Base-by-base conservation (phyloP, 92 coral and sea anemone species). In the Porites rus region DNA sequence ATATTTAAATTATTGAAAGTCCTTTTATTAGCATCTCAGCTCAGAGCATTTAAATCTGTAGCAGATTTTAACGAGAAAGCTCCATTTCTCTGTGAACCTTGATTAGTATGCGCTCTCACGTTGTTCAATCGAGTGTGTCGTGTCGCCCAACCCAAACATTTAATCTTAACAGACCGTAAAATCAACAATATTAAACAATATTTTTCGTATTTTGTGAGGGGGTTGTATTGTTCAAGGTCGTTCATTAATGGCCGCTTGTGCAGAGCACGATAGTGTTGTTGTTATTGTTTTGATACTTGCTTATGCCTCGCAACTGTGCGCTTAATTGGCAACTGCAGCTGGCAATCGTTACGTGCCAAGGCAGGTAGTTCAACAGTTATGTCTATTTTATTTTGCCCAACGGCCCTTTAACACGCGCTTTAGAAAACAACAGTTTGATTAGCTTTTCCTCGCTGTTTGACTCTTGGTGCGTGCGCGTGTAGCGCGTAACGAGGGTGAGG, bases 101-200 rank as follows among this genome's bases (percentile, higher is more conserved):
- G 19, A 85, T 85, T 85, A 85, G 76, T 85, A 85, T 85, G 88
- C 81, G 83, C 75, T 92, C 95, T 64, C 95, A 92, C 95, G 95
- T 69, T 52, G 93, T 43, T 89, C 85, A 92, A 25, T 72, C 78
- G 74, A 81, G 86, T 79, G 93, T 85, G 61, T 59, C 92, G 64
- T 71, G n/a, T 62, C 21, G 69, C 12, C 3, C 21, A 69, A 70
- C 69, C 58, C 76, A 69, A 81, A 70, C 86, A 81, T 8, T 38
- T 18, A 31, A 25, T 19, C 12, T 12, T 66, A 56, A 18, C 66
- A 81, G 86, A 81, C 86, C 86, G 65, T 81, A 70, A 70, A 81
- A 81, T 81, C 38, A 81, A 70, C 86, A 81, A 81, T 81, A 81
- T 59, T 8, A n/a, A 74, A 52, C 64, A 74, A 51, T 74, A 51